These are phyloP conservation scores for Lamproptera curius DNA, from an alignment of 2,888 invertebrate species.

Conservation along the genomic window DNA sequence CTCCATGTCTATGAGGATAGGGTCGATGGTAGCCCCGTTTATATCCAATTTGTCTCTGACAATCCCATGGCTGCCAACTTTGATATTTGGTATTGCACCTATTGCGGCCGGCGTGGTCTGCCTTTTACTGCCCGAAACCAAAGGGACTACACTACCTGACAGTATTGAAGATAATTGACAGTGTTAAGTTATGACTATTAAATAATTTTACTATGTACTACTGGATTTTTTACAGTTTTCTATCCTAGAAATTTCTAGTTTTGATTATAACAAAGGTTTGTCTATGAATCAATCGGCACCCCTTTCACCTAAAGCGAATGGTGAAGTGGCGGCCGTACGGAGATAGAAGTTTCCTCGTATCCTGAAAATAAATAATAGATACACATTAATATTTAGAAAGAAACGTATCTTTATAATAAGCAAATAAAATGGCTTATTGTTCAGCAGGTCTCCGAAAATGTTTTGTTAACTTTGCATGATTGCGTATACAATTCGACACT, in stretches of 20 bases:
- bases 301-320: slow-evolving; percentile 42
- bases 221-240: too few species aligned
- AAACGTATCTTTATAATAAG: too few species aligned
- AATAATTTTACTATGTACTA: too few species aligned
- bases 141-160: slow-evolving; percentile 84
- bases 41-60: slow-evolving; percentile 80
- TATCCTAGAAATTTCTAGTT: too few species aligned
- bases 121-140: slow-evolving; percentile 86
- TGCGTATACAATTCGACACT: too few species aligned
- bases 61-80: slow-evolving; percentile 81
- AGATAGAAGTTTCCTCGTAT: slow-evolving; percentile 54
- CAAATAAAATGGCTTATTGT: too few species aligned
- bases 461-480: too few species aligned
- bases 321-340: slow-evolving; percentile 43
- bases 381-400: too few species aligned
- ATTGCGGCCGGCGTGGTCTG: slow-evolving; percentile 81
- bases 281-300: slow-evolving; percentile 33
- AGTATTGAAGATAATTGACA: slow-evolving; percentile 80
- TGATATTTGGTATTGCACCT: slow-evolving; percentile 84
- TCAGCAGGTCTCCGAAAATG: too few species aligned
- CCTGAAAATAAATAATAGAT: too few species aligned
- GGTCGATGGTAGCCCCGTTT: slow-evolving; percentile 91
- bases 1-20: slow-evolving; percentile 89
- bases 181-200: too few species aligned
- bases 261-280: neutral